Evolutionary conservation across 2,888 invertebrate genomes (phyloP).

Genomic region (Perdita meconis): DNA sequence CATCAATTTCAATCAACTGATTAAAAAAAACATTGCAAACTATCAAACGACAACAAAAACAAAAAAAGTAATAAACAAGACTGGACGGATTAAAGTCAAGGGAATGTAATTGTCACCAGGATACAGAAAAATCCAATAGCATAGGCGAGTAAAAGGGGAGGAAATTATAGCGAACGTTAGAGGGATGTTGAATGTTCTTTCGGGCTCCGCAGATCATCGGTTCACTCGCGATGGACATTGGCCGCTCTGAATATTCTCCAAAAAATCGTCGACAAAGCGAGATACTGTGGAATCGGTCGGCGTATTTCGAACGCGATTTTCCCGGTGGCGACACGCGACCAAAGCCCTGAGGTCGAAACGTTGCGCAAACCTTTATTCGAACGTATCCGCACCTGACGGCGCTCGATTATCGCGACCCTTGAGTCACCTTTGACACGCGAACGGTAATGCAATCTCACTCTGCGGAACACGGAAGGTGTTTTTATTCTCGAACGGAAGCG

Average conservation of each 20-base stretch:
- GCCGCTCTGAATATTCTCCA: background rate
- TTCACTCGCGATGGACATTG: conserved; percentile 34
- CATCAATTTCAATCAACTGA: no score
- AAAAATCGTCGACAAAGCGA: background rate
- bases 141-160: conserved; percentile 25
- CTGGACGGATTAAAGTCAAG: conserved; percentile 8
- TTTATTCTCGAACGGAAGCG: no score
- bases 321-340: conserved; percentile 22
- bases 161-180: background rate
- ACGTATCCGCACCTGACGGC: conserved; percentile 45
- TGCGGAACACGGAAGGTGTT: background rate
- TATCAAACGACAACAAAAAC: no score
- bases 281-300: background rate
- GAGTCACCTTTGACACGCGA: background rate
- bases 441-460: background rate
- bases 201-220: conserved; percentile 68
- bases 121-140: conserved; percentile 24
- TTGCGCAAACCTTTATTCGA: conserved; percentile 49
- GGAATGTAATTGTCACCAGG: conserved; percentile 10
- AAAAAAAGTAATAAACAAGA: no score
- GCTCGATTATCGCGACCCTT: background rate
- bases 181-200: conserved; percentile 53
- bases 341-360: conserved; percentile 20
- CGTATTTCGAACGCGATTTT: conserved; percentile 3
- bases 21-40: no score